Evolutionary conservation across 1,140 invertebrate genomes (phyloP), one percentile per base, ranked within the genome.

Genomic region (Microplitis demolitor): DNA sequence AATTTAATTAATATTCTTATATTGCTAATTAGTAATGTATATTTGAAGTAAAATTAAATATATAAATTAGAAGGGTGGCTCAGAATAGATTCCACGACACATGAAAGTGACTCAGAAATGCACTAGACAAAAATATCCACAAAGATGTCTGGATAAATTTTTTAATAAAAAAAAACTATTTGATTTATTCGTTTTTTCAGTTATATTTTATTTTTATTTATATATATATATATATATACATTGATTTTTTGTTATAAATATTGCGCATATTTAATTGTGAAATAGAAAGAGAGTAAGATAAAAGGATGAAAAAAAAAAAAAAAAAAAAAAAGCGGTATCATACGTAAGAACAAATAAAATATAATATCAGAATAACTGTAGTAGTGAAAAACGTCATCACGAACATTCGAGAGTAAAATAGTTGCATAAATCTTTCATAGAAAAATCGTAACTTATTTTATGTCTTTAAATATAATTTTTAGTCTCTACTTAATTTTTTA

Each of bases 61-160:
- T 35, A 63, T n/a, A 35, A 16, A 63, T 63, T 63, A 37, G 1
- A 4, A 63, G 5, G 33, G 13, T n/a, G 3, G 11, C 33, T 63
- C 11, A 63, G 35, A 39, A 37, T 63, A 63, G 61, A 63, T 35
- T 5, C 35, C 11, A 33, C n/a, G 61, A 16, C 5, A 45, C 39
- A 9, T 11, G n/a, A 35, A 63, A 63, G 35, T 39, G 61, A 63
- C 61, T 63, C 61, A 45, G 61, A 63, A 14, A 39, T 16, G 61
- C n/a, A 63, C 8, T n/a, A 34, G 11, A 39, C n/a, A 63, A 63
- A 63, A 63, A 63, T 63, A 63, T 63, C 35, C 61, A 63, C 61
- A 63, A 63, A 63, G 33, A 54, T 45, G 39, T 11, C 11, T 45
- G n/a, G n/a, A 54, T 54, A 54, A 54, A 5, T n/a, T 54, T 14